Evolutionary conservation across 1,140 invertebrate species (phyloP), one percentile per base, ranked within the genome.

Genomic region (Caerostris extrusa): DNA sequence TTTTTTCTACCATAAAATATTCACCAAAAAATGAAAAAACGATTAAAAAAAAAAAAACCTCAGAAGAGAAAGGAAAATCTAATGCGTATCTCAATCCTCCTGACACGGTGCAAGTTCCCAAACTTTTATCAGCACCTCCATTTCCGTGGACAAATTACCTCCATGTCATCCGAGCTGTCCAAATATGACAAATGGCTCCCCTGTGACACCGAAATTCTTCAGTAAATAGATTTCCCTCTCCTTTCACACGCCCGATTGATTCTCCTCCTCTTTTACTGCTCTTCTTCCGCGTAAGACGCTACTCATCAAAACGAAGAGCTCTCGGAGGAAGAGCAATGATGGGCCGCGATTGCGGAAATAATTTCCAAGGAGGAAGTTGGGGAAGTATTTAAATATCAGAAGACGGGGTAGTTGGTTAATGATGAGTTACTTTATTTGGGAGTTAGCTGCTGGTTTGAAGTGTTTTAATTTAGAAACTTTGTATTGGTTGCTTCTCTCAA

Each of bases 121-220:
- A 85, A 85, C 82, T 85, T 85, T 58, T 57, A 85, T 77, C 69
- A 56, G 82, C 55, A 85, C 88, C 67, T 58, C 64, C 57, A 71
- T 90, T 90, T 71, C 88, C 64, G 56, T 60, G 69, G 71, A 91
- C 90, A 91, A 91, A 91, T 91, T 91, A 91, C 90, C 71, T 82
- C 34, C 69, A 91, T 91, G 90, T 91, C 90, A 82, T 91, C 90
- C 56, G 34, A 58, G 90, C 71, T 91, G 90, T 91, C 90, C 90
- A 91, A 91, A 91, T 91, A 91, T 91, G 90, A 91, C 90, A 60
- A 77, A 91, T 91, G 71, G 71, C 56, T 91, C 90, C 90, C 34
- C 90, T 91, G 60, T 91, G 90, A 55, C 90, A 69, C 69, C 69
- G n/a, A 91, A 91, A 91, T 91, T 91, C 90, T 82, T 61, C 56